Base-by-base conservation (phyloP, 2,797 vertebrate genomes). In the Falco berigora region DNA sequence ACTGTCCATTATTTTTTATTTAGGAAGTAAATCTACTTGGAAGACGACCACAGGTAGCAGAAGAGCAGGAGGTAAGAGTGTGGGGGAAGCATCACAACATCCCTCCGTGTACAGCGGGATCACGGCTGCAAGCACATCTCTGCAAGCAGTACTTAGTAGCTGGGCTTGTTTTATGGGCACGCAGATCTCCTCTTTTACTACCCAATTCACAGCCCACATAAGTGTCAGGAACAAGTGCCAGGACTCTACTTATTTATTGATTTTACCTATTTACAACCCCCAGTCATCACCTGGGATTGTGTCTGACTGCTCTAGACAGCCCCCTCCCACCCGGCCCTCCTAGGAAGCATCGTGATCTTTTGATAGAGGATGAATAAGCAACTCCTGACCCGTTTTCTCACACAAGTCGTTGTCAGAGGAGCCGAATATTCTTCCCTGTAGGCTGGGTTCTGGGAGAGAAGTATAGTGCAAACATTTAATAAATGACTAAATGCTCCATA, bases 101-200 rank as follows among this genome's bases (percentile, higher is more conserved):
- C 44, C 27, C 21, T 52, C 34, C 0, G 0, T 1, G 10, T 44
- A 24, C 47, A 66, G 52, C 53, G 32, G 52, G 64, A 47, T 32
- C 53, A 40, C 5, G 2, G 64, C 53, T 58, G 44, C n/a, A 49
- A 61, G 52, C 36, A 38, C 44, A 56, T 36, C 76, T 52, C 56
- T 55, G 38, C n/a, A 56, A 40, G 40, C 34, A 34, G 12, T 2
- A 53, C 46, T 20, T 36, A 27, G 24, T 3, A 36, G 25, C 50
- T 38, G 50, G 28, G 6, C 22, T 71, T 42, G 10, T 12, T 78
- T 68, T 53, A 53, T 2, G 3, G 53, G 19, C 42, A n/a, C 52
- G 22, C 53, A 40, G 30, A 47, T 21, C 62, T 88, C 34, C 73
- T 84, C 58, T 67, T 66, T 58, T 67, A 67, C 53, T 25, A 78